Percentiles rank a stretch among this genome's conserved stretches.
Conservation (phyloP, 2,113 vertebrate genomes). For the Caranx ignobilis region DNA sequence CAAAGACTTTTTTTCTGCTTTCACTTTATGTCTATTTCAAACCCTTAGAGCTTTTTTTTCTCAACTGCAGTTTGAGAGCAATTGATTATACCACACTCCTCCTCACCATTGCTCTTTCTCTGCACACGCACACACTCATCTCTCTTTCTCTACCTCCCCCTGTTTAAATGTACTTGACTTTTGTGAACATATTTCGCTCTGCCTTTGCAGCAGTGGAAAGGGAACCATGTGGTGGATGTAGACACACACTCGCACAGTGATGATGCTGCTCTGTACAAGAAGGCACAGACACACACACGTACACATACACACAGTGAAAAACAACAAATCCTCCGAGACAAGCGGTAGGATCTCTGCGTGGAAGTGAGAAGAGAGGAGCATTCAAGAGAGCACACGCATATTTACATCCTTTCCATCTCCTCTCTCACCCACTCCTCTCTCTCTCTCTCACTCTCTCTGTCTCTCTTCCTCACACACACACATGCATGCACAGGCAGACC, state of each 20-base stretch:
- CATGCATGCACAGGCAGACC: slow-evolving; percentile 57
- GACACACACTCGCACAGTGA: neutral
- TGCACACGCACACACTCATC: slow-evolving; percentile 11
- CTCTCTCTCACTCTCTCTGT: slow-evolving; percentile 31
- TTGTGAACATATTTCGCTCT: slow-evolving; percentile 32
- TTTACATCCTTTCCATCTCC: slow-evolving; percentile 63
- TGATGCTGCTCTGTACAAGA: slow-evolving; percentile 27
- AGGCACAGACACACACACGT: slow-evolving; percentile 6
- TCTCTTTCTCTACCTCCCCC: slow-evolving; percentile 16
- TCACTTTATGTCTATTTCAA: slow-evolving; percentile 48
- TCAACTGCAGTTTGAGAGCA: slow-evolving; percentile 72
- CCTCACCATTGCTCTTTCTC: slow-evolving; percentile 35
- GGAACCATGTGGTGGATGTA: slow-evolving; percentile 45
- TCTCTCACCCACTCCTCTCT: slow-evolving; percentile 52
- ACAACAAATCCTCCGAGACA: slow-evolving; percentile 65
- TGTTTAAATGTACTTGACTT: slow-evolving; percentile 44
- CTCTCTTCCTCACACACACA: slow-evolving; percentile 27
- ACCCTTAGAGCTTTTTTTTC: slow-evolving; percentile 56
- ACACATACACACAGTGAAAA: slow-evolving; percentile 10
- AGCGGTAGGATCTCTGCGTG: slow-evolving; percentile 40
- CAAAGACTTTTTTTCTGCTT: slow-evolving; percentile 17
- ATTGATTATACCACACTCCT: slow-evolving; percentile 70
- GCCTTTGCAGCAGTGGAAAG: slow-evolving; percentile 42
- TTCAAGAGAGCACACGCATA: slow-evolving; percentile 43
- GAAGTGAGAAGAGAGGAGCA: slow-evolving; percentile 55